Conservation (phyloP, 2,113 vertebrate genomes). For the Coreoperca whiteheadi region DNA sequence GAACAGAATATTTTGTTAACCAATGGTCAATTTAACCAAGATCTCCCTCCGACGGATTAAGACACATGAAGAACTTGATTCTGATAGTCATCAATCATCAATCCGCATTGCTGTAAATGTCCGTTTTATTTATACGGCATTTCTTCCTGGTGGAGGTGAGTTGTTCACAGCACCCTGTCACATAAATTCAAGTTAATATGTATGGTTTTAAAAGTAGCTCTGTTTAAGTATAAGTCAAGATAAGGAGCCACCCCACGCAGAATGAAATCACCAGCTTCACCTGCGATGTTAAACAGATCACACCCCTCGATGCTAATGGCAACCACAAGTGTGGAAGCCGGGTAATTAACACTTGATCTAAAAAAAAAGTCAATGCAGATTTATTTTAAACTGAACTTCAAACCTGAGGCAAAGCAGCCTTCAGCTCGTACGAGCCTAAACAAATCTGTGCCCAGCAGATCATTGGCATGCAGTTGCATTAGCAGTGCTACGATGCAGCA, state of each 20-base stretch:
- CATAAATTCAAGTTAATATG: background rate
- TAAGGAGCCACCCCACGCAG: background rate
- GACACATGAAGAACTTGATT: background rate
- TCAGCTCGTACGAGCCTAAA: background rate
- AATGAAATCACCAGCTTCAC: background rate
- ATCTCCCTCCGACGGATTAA: background rate
- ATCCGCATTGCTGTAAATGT: background rate
- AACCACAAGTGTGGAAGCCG: background rate
- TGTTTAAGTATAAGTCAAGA: background rate
- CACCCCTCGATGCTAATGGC: background rate
- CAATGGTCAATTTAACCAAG: background rate
- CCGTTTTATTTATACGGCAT: background rate
- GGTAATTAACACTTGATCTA: background rate
- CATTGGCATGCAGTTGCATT: constrained; percentile 19
- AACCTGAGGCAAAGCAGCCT: background rate
- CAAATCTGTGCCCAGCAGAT: background rate
- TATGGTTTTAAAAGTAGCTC: background rate
- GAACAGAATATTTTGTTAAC: background rate
- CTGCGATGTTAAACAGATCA: background rate
- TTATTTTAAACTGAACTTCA: background rate
- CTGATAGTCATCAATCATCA: background rate
- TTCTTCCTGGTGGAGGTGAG: background rate
- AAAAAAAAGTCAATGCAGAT: background rate
- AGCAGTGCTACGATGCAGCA: constrained; percentile 14
- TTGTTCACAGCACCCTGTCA: constrained; percentile 10